Percentiles rank a stretch among this genome's conserved stretches.
These are phyloP conservation scores for Verasper variegatus DNA, from an alignment of 2,113 vertebrate species.

Conservation along the genomic window DNA sequence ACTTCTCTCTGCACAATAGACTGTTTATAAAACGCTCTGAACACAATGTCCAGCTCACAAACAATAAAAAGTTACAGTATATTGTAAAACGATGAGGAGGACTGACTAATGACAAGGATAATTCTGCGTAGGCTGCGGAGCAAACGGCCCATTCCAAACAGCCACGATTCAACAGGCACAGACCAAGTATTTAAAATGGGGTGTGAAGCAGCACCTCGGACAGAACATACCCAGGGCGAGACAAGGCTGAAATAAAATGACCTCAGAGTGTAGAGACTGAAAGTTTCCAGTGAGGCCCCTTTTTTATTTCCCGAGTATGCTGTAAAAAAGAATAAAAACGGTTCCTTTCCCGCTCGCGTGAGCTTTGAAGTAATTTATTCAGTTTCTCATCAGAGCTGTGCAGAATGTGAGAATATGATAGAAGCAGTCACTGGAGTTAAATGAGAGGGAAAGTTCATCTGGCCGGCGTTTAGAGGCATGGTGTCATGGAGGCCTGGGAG, in stretches of 20 bases:
- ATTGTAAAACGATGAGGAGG: background rate
- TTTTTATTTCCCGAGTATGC: conserved; percentile 19
- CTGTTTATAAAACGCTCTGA: background rate
- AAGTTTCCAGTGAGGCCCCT: conserved; percentile 44
- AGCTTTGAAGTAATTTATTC: conserved; percentile 50
- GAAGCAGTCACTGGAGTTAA: conserved; percentile 54
- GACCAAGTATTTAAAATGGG: conserved; percentile 17
- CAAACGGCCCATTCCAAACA: background rate
- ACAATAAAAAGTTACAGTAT: background rate
- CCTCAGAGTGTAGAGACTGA: conserved; percentile 40
- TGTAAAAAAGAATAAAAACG: conserved; percentile 38
- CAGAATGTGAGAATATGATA: conserved; percentile 53
- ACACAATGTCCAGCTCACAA: background rate
- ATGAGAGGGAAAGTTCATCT: conserved; percentile 56
- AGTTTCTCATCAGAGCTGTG: conserved; percentile 29
- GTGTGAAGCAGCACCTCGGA: conserved; percentile 27
- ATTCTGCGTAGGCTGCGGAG: too few species aligned
- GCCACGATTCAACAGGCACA: background rate
- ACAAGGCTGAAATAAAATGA: conserved; percentile 28
- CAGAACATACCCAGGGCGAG: conserved; percentile 19
- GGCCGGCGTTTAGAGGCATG: conserved; percentile 50
- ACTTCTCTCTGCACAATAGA: background rate
- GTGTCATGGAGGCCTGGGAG: conserved; percentile 55
- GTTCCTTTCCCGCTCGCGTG: conserved; percentile 52
- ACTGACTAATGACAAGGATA: too few species aligned